These are phyloP conservation scores for Thera britannica DNA, from an alignment of 2,888 invertebrate genomes.

Conservation along the genomic window DNA sequence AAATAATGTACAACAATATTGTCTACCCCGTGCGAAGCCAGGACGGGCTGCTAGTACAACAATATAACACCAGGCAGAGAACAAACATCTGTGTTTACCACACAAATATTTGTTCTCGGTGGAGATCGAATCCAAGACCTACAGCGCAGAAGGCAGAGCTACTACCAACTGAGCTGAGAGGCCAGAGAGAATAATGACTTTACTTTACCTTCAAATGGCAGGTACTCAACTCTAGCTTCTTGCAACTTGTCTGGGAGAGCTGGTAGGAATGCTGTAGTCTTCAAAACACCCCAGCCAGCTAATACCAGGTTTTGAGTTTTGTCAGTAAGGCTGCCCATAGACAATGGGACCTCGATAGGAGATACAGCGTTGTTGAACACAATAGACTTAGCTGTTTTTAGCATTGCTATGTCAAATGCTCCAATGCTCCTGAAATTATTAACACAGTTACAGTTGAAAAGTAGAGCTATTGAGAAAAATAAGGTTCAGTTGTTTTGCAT, in stretches of 20 bases:
- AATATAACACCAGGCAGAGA: no score
- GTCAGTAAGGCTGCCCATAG: slow-evolving; percentile 27
- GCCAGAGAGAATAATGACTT: neutral
- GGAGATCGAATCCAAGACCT: no score
- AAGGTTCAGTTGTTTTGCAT: neutral
- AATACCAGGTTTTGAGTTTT: slow-evolving; percentile 56
- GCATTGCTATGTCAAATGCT: slow-evolving; percentile 83
- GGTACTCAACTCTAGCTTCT: slow-evolving; percentile 70
- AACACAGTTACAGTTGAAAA: slow-evolving; percentile 9
- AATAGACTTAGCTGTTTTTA: slow-evolving; percentile 65
- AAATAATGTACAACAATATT: no score
- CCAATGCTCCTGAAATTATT: slow-evolving; percentile 64
- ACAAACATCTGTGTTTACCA: no score
- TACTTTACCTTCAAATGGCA: slow-evolving; percentile 65
- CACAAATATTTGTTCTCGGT: no score
- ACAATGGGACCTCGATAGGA: slow-evolving; percentile 71
- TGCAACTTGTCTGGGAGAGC: slow-evolving; percentile 72
- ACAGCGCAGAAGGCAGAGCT: no score
- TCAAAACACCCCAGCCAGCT: slow-evolving; percentile 82
- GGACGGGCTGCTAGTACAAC: no score
- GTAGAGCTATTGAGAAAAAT: neutral
- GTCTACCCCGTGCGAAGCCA: no score
- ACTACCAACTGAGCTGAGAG: no score
- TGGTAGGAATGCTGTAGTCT: slow-evolving; percentile 64
- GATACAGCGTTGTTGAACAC: slow-evolving; percentile 65